Evolutionary conservation across 1,140 invertebrate species (phyloP).

Genomic region (Drosophila nikananu): DNA sequence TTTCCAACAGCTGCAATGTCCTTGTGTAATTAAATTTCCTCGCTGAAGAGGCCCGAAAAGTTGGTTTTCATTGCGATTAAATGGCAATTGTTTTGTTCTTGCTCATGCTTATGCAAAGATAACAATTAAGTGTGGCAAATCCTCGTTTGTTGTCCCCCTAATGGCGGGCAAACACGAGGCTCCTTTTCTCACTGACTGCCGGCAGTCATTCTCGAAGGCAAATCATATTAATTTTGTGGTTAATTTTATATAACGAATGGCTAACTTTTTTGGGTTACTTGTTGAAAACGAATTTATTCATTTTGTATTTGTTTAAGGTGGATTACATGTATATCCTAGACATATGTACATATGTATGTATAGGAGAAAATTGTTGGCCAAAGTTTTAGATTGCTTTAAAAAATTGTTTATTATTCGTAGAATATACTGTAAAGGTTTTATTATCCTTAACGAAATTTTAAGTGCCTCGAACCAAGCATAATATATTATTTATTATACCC

Average conservation of each 20-base stretch:
- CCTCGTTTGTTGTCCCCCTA: conserved; percentile 40
- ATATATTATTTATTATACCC: too few species aligned
- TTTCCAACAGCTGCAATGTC: conserved; percentile 3
- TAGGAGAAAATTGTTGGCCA: too few species aligned
- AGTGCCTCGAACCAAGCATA: too few species aligned
- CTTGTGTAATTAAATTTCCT: conserved; percentile 59
- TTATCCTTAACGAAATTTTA: too few species aligned
- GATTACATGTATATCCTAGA: too few species aligned
- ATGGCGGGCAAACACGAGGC: conserved; percentile 3
- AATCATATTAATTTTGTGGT: neutral
- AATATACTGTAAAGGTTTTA: too few species aligned
- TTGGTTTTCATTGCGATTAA: conserved; percentile 59
- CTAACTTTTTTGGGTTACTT: neutral
- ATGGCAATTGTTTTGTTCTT: conserved; percentile 62
- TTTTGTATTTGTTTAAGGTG: too few species aligned
- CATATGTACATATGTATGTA: too few species aligned
- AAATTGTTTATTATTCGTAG: too few species aligned
- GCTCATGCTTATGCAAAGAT: conserved; percentile 40
- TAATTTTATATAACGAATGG: conserved; percentile 1
- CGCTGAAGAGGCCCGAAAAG: conserved; percentile 32
- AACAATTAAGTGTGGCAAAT: conserved; percentile 49
- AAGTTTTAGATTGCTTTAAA: too few species aligned
- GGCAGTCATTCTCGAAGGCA: neutral
- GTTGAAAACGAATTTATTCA: neutral
- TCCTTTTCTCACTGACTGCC: too few species aligned